phyloP scores from a whole-genome alignment of 2,888 invertebrate genomes.

The Bombylius discolor region DNA sequence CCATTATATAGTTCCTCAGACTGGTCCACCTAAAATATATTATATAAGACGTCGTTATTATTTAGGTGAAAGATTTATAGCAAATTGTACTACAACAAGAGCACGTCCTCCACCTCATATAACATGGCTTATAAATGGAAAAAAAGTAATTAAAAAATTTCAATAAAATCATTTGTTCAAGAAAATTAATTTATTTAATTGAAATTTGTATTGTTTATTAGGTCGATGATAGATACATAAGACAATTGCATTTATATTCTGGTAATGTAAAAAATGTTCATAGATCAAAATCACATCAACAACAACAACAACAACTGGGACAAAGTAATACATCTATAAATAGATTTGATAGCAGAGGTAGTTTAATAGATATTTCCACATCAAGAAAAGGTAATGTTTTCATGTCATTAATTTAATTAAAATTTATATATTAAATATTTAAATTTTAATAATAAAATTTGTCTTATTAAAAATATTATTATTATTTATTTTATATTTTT shows the following conservation, averaged over 20 bases:
- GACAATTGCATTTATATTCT: conserved; percentile 32
- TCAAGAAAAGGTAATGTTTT: not conserved
- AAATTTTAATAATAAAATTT: too few species aligned
- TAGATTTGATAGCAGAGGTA: not conserved
- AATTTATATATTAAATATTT: too few species aligned
- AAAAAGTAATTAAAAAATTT: conserved; percentile 40
- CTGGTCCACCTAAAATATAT: conserved; percentile 48
- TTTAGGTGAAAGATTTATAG: conserved; percentile 52
- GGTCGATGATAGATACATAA: conserved; percentile 35
- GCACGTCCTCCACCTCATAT: conserved; percentile 55
- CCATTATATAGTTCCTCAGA: conserved; percentile 42
- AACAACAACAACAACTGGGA: conserved; percentile 22
- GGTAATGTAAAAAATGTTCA: conserved; percentile 30
- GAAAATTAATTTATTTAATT: too few species aligned
- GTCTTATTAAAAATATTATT: not conserved
- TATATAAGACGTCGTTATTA: conserved; percentile 45
- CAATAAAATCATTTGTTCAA: too few species aligned
- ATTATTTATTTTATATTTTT: not conserved
- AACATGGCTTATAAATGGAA: conserved; percentile 59
- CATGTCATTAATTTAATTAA: too few species aligned
- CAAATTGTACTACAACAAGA: conserved; percentile 55
- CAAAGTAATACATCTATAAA: not conserved
- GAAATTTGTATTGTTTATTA: conserved; percentile 10
- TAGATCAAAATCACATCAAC: conserved; percentile 25
- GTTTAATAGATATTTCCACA: not conserved